Conservation (phyloP, 2,113 vertebrate genomes). For the Nerophis ophidion region DNA sequence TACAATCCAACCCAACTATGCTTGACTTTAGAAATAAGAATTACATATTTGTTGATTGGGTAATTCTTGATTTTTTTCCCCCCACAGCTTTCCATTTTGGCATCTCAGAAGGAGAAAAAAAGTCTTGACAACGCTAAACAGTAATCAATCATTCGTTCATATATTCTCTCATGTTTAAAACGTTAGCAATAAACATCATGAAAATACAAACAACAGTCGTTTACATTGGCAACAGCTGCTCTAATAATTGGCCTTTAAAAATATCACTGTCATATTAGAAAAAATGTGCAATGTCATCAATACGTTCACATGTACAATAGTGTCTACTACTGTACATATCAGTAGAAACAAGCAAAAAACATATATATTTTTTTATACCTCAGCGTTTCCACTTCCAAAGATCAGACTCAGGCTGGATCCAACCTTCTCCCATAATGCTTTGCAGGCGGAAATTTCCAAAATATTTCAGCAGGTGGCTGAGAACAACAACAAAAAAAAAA, state of each 20-base stretch:
- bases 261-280: too few relatives aligned
- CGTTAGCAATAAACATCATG: background rate
- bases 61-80: background rate
- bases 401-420: constrained; percentile 66
- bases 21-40: too few relatives aligned
- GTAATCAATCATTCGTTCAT: background rate
- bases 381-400: constrained; percentile 61
- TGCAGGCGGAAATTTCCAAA: constrained; percentile 72
- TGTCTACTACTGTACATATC: too few relatives aligned
- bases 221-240: background rate
- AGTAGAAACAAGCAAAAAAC: too few relatives aligned
- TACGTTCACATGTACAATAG: too few relatives aligned
- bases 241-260: too few relatives aligned
- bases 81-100: background rate
- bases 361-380: constrained; percentile 7
- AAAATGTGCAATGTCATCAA: too few relatives aligned
- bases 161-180: background rate
- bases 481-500: constrained; percentile 8
- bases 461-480: constrained; percentile 66
- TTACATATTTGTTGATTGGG: too few relatives aligned
- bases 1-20: too few relatives aligned
- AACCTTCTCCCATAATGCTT: constrained; percentile 71
- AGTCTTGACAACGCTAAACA: background rate
- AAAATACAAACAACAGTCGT: background rate
- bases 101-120: background rate